These are phyloP conservation scores for Agrotis exclamationis DNA, from an alignment of 2,888 invertebrate genomes.

Conservation along the genomic window DNA sequence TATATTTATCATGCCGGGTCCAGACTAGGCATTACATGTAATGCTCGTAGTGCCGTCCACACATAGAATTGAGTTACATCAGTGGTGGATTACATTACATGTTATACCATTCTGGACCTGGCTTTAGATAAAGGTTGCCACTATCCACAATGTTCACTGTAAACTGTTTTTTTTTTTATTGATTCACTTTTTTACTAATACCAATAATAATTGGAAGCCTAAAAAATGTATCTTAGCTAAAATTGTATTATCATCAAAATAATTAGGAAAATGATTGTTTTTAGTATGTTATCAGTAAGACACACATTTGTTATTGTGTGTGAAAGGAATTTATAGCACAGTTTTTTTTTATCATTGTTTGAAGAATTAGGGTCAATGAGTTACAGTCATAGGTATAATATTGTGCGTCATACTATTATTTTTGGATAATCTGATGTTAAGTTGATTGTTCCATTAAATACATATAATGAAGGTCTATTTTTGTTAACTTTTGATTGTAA, in stretches of 20 bases:
- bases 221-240: slow-evolving; percentile 32
- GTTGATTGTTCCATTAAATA: too few species aligned
- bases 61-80: too few species aligned
- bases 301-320: slow-evolving; percentile 34
- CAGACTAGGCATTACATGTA: too few species aligned
- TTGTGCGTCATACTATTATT: not conserved
- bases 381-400: not conserved
- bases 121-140: too few species aligned
- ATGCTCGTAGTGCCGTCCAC: too few species aligned
- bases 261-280: slow-evolving; percentile 40
- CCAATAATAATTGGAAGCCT: slow-evolving; percentile 14
- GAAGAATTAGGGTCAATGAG: slow-evolving; percentile 16
- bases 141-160: too few species aligned
- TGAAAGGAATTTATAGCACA: slow-evolving; percentile 25
- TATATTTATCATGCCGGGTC: too few species aligned
- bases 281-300: slow-evolving; percentile 47
- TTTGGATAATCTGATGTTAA: slow-evolving; percentile 4
- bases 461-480: not conserved
- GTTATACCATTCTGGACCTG: too few species aligned
- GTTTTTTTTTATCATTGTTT: slow-evolving; percentile 28
- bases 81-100: too few species aligned
- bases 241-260: slow-evolving; percentile 46
- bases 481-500: not conserved
- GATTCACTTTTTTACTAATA: not conserved
- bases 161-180: not conserved